Evolutionary conservation across 2,797 vertebrate species (phyloP).

Genomic region (Rallus crepitans): DNA sequence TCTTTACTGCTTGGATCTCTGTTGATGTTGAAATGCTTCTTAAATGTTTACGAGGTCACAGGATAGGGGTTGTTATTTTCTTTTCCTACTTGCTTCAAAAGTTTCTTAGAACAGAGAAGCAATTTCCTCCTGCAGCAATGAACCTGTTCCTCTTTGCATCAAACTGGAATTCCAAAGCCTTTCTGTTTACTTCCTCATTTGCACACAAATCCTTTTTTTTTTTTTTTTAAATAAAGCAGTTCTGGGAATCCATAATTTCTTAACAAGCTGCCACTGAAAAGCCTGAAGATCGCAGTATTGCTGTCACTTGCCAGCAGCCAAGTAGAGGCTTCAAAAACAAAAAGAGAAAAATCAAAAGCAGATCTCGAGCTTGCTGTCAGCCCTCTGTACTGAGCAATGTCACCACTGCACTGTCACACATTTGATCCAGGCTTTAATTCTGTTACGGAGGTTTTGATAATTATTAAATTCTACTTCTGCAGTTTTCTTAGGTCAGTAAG

Average conservation of each 20-base stretch:
- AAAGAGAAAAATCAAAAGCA: not conserved
- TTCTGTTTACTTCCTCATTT: slow-evolving; percentile 39
- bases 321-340: not conserved
- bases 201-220: not conserved
- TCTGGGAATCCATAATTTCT: not conserved
- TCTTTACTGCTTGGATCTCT: not conserved
- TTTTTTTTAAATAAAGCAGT: not conserved
- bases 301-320: not conserved
- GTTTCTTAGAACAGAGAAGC: not conserved
- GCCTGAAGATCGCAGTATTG: not conserved
- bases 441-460: not conserved
- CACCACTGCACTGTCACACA: not conserved
- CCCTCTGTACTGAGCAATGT: not conserved
- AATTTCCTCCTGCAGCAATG: not conserved
- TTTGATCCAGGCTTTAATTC: not conserved
- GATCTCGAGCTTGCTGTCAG: not conserved
- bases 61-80: not conserved
- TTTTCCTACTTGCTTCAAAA: not conserved
- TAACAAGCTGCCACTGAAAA: slow-evolving; percentile 8
- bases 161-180: not conserved
- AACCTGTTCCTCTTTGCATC: not conserved
- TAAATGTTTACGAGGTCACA: not conserved
- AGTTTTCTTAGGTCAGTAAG: not conserved
- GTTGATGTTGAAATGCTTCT: not conserved
- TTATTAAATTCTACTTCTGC: not conserved